Base-by-base conservation (phyloP, 2,888 invertebrate genomes). In the Spisula subtruncata region DNA sequence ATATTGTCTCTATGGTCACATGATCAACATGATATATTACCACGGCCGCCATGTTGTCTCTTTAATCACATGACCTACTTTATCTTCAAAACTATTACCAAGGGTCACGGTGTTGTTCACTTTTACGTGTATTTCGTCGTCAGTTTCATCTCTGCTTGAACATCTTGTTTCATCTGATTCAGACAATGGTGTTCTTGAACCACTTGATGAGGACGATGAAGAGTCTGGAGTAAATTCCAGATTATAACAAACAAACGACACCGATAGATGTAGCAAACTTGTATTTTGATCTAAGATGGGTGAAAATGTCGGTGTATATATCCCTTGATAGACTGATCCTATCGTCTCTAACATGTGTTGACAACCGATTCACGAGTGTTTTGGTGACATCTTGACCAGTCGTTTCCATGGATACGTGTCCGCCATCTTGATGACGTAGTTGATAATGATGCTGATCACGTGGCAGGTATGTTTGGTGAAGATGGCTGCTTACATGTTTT, bases 11-110 rank as follows among this genome's bases (percentile, higher is more conserved):
- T 5, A 5, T 41, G 41, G 16, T 32, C 32, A 75, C 16, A 32
- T 18, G 32, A 4, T 8, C 14, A 16, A 75, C 16, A 32, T 18
- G 32, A 4, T 8, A 1, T 6, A 5, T 56, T 35, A 85, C 54
- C 75, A 86, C 12, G 86, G 86, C 32, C 86, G 51, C 86, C 80
- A 86, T 54, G 80, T 56, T 54, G 25, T 56, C 14, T 86, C 86
- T 81, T 80, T 86, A 32, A 86, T 86, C 86, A 86, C 86, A 60
- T 86, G 86, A 86, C 86, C 86, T 35, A 86, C 35, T 32, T 79
- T 51, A 25, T 86, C 80, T 14, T 60, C 81, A 0, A 20, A 25
- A 25, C 20, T 41, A 32, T 54, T 51, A 20, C 86, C 81, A 80
- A 86, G 80, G 46, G 80, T 54, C 16, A 86, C 81, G 2, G 60